These are phyloP conservation scores for Stercorarius parasiticus DNA, from an alignment of 2,113 vertebrate species.

Conservation along the genomic window DNA sequence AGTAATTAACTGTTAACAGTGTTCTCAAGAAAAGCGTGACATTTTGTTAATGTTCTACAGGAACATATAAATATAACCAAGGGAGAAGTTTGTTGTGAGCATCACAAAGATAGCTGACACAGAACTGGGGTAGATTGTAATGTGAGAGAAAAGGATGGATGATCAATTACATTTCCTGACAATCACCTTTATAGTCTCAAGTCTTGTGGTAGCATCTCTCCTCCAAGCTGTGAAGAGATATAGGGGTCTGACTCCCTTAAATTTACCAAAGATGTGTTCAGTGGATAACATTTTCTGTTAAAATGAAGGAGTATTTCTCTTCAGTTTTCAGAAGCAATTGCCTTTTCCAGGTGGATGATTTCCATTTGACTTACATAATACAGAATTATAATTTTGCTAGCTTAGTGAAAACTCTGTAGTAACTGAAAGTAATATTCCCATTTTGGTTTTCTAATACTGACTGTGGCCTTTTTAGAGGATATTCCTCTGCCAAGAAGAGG, in stretches of 20 bases:
- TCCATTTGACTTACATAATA: background rate
- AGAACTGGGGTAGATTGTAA: background rate
- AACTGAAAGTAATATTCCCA: background rate
- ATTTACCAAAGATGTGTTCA: background rate
- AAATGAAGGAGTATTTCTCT: background rate
- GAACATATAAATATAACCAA: background rate
- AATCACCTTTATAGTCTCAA: background rate
- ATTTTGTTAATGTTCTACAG: slow-evolving; percentile 30
- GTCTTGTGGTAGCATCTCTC: background rate
- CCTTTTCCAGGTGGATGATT: background rate
- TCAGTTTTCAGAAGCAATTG: background rate
- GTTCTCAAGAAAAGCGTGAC: background rate
- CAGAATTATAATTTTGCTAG: background rate
- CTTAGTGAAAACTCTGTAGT: background rate
- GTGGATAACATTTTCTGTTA: background rate
- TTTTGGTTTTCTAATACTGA: background rate
- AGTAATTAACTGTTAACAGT: slow-evolving; percentile 28
- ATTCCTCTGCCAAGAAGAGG: background rate
- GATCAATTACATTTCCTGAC: background rate
- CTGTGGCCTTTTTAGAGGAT: background rate
- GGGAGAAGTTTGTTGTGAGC: slow-evolving; percentile 19
- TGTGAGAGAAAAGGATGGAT: background rate
- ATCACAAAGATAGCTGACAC: background rate
- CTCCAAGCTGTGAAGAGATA: background rate
- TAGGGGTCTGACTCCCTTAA: background rate